A percentile compares a stretch with the other conserved stretches of the same genome.
Conservation (phyloP, 2,113 vertebrate genomes). For the Brachyhypopomus gauderio region DNA sequence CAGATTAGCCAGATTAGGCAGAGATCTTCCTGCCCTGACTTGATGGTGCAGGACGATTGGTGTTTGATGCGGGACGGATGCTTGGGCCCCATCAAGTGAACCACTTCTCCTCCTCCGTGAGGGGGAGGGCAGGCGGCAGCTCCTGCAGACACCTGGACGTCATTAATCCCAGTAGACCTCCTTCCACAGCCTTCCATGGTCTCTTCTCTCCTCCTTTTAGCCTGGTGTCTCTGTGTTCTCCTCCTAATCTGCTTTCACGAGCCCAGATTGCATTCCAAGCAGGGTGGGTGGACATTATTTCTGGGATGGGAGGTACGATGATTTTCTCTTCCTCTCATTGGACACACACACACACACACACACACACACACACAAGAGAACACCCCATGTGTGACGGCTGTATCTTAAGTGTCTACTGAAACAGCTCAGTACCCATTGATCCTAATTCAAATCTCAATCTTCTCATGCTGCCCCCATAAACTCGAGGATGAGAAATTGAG, state of each 20-base stretch:
- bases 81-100: no score
- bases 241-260: slow-evolving; percentile 72
- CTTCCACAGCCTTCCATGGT: slow-evolving; percentile 50
- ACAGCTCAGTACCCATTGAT: slow-evolving; percentile 77
- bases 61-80: neutral
- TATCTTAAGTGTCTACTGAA: slow-evolving; percentile 71
- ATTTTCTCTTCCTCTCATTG: slow-evolving; percentile 35
- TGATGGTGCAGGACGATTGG: no score
- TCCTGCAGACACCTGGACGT: slow-evolving; percentile 59
- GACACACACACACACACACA: no score
- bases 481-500: neutral
- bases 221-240: slow-evolving; percentile 70
- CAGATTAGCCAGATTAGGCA: no score
- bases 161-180: slow-evolving; percentile 70
- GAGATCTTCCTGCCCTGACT: neutral
- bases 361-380: neutral
- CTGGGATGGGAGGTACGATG: slow-evolving; percentile 74
- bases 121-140: no score
- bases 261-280: slow-evolving; percentile 71
- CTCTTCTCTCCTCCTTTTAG: slow-evolving; percentile 63
- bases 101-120: no score
- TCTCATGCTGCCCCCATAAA: slow-evolving; percentile 68
- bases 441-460: slow-evolving; percentile 77
- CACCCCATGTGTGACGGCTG: slow-evolving; percentile 68
- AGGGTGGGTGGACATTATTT: slow-evolving; percentile 74